A percentile compares a stretch with the other conserved stretches of the same genome.
Evolutionary conservation across 2,797 vertebrate species (phyloP).

Genomic region (Melanotaenia boesemani): DNA sequence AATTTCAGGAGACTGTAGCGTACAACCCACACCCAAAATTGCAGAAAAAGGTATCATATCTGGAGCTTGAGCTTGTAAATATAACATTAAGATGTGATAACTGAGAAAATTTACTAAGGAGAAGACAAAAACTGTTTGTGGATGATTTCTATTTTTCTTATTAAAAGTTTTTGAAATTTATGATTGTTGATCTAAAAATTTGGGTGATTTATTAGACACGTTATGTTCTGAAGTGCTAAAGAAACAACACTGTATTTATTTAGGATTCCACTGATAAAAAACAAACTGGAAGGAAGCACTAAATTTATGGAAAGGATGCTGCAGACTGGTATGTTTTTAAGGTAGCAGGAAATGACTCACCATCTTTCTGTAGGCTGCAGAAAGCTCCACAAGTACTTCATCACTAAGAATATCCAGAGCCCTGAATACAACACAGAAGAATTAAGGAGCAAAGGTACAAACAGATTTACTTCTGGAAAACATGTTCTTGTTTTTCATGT

Average conservation of each 20-base stretch:
- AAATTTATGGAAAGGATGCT: constrained; percentile 3
- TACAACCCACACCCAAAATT: background rate
- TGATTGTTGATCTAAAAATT: background rate
- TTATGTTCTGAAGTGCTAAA: background rate
- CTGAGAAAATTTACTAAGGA: no score
- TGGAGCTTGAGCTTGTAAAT: background rate
- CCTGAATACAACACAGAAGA: constrained; percentile 77
- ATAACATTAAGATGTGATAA: no score
- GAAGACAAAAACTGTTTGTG: no score
- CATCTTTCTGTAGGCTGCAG: constrained; percentile 91
- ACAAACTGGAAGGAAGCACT: constrained; percentile 2
- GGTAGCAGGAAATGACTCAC: constrained; percentile 77
- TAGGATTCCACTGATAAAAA: background rate
- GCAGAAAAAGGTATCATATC: background rate
- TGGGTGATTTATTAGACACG: background rate
- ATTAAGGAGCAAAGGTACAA: constrained; percentile 7
- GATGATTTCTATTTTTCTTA: background rate
- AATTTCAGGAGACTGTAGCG: background rate
- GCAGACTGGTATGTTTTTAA: background rate
- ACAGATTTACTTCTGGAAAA: background rate
- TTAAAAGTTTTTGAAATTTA: background rate
- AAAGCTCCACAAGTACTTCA: constrained; percentile 92
- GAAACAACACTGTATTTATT: background rate
- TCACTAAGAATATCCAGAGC: constrained; percentile 94
- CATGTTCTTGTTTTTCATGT: background rate